phyloP scores from a whole-genome alignment of 2,797 vertebrate genomes.

The Crocodylus rhombifer region DNA sequence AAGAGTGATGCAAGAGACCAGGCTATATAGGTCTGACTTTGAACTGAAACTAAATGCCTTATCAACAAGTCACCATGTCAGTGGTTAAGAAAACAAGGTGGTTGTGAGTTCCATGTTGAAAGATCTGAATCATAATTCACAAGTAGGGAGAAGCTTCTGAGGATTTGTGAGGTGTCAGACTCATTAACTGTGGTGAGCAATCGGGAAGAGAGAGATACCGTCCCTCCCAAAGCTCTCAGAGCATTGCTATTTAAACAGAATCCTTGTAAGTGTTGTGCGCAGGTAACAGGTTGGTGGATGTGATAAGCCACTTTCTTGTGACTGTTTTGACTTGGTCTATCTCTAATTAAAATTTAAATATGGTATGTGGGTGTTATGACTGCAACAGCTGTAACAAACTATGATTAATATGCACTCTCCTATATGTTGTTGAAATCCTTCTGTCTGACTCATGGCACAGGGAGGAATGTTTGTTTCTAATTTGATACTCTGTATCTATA shows the following conservation, averaged over 20 bases:
- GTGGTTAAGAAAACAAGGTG: not conserved
- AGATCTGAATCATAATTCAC: not conserved
- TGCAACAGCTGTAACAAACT: slow-evolving; percentile 70
- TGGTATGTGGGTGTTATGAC: slow-evolving; percentile 62
- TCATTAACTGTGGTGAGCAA: not conserved
- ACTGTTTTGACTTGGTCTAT: slow-evolving; percentile 37
- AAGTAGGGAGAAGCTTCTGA: not conserved
- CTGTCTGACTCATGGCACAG: slow-evolving; percentile 62
- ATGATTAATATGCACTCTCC: slow-evolving; percentile 62
- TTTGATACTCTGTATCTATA: slow-evolving; percentile 33
- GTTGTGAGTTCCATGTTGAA: slow-evolving; percentile 5
- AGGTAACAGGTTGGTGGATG: slow-evolving; percentile 56
- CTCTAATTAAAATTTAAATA: slow-evolving; percentile 77
- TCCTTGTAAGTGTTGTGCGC: slow-evolving; percentile 26
- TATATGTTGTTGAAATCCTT: slow-evolving; percentile 61
- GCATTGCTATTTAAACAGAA: slow-evolving; percentile 39
- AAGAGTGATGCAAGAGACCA: not conserved
- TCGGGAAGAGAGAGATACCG: not conserved
- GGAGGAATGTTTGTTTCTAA: slow-evolving; percentile 34
- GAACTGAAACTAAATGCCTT: slow-evolving; percentile 29
- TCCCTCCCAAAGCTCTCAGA: slow-evolving; percentile 12
- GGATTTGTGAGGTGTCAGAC: not conserved
- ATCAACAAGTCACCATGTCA: not conserved
- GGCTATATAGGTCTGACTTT: not conserved
- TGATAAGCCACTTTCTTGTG: slow-evolving; percentile 41